Base-by-base conservation (phyloP, 1,140 invertebrate species). In the Microplitis demolitor region DNA sequence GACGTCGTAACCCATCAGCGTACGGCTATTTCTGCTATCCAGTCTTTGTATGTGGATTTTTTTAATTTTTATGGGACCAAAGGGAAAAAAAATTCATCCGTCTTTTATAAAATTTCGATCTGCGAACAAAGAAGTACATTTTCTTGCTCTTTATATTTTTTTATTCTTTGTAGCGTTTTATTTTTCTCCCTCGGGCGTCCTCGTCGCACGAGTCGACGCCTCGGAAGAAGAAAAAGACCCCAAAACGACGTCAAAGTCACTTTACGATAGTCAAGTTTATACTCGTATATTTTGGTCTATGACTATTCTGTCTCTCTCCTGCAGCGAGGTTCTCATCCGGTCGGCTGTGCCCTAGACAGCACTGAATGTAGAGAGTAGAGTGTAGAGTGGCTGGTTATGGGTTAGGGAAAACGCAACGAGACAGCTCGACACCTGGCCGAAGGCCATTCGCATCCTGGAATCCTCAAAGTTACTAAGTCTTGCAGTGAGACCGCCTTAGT, bases 351-450 rank as follows among this genome's bases (percentile, higher is more conserved):
- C 24, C 24, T 24, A 24, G 24, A 24, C 24, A 24, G 24, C 24
- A 24, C 2, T 2, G 24, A 24, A 24, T 24, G 24, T 24, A 24
- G 24, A 24, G 24, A 24, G 24, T 45, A 11, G 5, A 8, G 39
- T 45, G 2, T 45, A 45, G 8, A 9, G 11, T 8, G 39, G 5
- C 6, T 45, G 39, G 5, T 6, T 45, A 45, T 45, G 39, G 39
- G 39, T 45, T 45, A 45, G 39, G 39, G 39, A 11, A 45, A 45
- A 45, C 6, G 6, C 6, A 45, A 11, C 11, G 6, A 45, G 39
- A 45, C 39, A 45, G 39, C 39, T 45, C 31, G 50, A 79, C 83
- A 85, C 83, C 83, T 85, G 83, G 83, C 71, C 79, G 77, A 80
- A 73, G 74, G 68, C 69, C 78, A 76, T 84, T 76, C 74, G 54